These are phyloP conservation scores for Drosophila obscura DNA, from an alignment of 1,140 invertebrate genomes.

Conservation along the genomic window DNA sequence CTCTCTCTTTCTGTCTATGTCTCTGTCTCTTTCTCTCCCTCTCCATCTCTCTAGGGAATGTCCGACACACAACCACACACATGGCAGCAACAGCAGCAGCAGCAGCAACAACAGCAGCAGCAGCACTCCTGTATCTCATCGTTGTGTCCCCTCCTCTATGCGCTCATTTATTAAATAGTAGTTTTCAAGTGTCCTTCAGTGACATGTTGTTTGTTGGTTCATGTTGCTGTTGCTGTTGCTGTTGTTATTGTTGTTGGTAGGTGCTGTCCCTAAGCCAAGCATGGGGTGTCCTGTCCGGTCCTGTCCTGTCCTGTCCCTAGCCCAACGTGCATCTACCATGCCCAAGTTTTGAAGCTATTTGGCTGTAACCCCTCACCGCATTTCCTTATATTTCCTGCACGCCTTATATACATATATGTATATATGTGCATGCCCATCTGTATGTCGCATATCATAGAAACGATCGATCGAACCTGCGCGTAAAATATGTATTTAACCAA, in stretches of 20 bases:
- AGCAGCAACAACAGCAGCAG: neutral
- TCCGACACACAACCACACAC: slow-evolving; percentile 30
- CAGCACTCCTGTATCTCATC: slow-evolving; percentile 35
- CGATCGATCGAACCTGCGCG: no score
- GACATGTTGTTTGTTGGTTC: slow-evolving; percentile 77
- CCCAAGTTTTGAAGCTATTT: no score
- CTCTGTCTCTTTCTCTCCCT: slow-evolving; percentile 7
- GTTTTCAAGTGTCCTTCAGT: slow-evolving; percentile 83
- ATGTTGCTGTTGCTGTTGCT: slow-evolving; percentile 36
- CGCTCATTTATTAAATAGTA: slow-evolving; percentile 83
- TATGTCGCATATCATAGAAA: no score
- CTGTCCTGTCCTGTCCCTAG: slow-evolving; percentile 28
- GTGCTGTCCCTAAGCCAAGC: slow-evolving; percentile 46
- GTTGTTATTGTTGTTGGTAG: slow-evolving; percentile 16
- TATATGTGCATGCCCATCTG: no score
- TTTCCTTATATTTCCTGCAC: no score
- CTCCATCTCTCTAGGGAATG: slow-evolving; percentile 24
- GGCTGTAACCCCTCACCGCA: no score
- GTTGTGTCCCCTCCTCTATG: slow-evolving; percentile 58
- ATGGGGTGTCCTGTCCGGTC: slow-evolving; percentile 50
- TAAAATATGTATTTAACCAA: no score
- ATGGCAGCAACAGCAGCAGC: neutral
- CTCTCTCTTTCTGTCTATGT: neutral
- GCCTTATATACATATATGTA: no score
- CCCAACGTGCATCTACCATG: no score